A percentile compares a stretch with the other conserved stretches of the same genome.
These are phyloP conservation scores for Myopa testacea DNA, from an alignment of 2,888 invertebrate genomes.

Conservation along the genomic window DNA sequence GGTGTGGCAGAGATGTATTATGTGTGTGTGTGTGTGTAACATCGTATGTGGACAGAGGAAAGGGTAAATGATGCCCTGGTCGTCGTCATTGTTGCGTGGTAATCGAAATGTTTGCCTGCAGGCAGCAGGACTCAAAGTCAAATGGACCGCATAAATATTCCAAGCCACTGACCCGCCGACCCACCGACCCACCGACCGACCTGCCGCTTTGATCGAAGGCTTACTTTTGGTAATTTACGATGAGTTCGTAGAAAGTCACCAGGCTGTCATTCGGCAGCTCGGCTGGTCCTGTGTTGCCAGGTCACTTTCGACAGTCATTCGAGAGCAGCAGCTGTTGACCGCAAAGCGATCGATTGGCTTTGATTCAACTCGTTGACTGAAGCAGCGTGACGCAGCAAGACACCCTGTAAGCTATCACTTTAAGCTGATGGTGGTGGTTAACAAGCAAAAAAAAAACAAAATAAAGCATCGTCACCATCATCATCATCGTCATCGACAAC, in stretches of 20 bases:
- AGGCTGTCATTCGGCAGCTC: not conserved
- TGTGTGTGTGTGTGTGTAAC: not conserved
- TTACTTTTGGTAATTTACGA: constrained; percentile 32
- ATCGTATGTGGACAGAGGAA: not conserved
- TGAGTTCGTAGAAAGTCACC: constrained; percentile 3
- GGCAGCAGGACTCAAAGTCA: constrained; percentile 15
- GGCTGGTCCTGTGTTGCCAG: not conserved
- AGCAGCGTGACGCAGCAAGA: not conserved
- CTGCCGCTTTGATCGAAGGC: constrained; percentile 28
- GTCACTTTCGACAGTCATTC: constrained; percentile 1
- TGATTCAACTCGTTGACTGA: not conserved
- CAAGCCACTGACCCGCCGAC: not conserved
- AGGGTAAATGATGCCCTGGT: not conserved
- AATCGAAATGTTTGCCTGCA: not conserved
- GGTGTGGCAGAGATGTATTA: not conserved
- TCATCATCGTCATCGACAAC: constrained; percentile 2
- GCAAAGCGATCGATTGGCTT: not conserved
- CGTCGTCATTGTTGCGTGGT: not conserved
- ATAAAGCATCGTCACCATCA: not conserved
- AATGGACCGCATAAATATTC: constrained; percentile 28
- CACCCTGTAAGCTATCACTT: not conserved
- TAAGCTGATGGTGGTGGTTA: too few species aligned
- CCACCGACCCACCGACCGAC: too few species aligned
- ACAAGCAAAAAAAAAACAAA: too few species aligned
- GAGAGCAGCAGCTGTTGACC: not conserved